Evolutionary conservation across 2,113 vertebrate genomes (phyloP).

Genomic region (Amphilophus citrinellus): DNA sequence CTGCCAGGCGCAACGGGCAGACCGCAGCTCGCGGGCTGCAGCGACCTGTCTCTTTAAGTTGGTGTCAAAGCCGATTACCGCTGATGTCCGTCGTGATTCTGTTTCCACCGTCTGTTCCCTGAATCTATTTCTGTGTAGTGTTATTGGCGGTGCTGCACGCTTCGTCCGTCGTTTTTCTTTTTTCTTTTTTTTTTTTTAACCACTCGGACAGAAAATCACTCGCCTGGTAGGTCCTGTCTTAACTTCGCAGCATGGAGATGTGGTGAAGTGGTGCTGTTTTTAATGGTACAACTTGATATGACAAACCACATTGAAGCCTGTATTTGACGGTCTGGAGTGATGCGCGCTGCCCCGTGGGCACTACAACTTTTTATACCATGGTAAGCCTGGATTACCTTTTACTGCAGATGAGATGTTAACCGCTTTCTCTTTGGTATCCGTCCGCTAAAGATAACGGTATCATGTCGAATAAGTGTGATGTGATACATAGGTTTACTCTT

Average conservation of each 20-base stretch:
- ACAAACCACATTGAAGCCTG: neutral
- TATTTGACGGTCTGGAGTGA: neutral
- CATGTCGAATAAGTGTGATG: neutral
- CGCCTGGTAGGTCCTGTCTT: neutral
- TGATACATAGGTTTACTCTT: slow-evolving; percentile 8
- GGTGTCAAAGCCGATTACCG: slow-evolving; percentile 89
- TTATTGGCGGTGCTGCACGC: neutral
- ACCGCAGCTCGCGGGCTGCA: slow-evolving; percentile 20
- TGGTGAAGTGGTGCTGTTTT: neutral
- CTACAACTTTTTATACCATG: slow-evolving; percentile 64
- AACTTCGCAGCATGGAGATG: slow-evolving; percentile 38
- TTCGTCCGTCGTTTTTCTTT: neutral
- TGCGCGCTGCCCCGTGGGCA: slow-evolving; percentile 26
- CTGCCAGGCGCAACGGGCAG: neutral
- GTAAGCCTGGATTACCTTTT: slow-evolving; percentile 62
- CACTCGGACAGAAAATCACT: neutral
- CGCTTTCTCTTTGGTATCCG: slow-evolving; percentile 3
- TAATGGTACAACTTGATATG: neutral
- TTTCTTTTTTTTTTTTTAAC: neutral
- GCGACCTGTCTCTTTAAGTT: slow-evolving; percentile 86
- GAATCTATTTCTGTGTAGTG: slow-evolving; percentile 63
- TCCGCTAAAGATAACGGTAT: neutral
- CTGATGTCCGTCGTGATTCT: slow-evolving; percentile 86
- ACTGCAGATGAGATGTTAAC: neutral
- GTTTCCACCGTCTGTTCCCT: slow-evolving; percentile 80